Base-by-base conservation (phyloP, 2,797 vertebrate species). In the Gymnothorax reevesii region DNA sequence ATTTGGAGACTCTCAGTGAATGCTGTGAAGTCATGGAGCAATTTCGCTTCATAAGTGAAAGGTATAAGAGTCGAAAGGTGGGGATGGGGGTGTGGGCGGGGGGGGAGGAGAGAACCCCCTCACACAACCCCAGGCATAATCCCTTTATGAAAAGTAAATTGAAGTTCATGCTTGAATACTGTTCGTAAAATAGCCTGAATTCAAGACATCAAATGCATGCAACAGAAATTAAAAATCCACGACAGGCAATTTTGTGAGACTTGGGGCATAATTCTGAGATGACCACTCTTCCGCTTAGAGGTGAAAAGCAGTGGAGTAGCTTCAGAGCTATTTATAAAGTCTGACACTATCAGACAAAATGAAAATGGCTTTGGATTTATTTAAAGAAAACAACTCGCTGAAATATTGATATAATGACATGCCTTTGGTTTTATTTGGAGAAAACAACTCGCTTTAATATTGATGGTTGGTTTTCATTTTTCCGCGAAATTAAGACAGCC, bases 71-170 rank as follows among this genome's bases (percentile, higher is more conserved):
- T 25, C 27, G 17, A 52, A 57, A 80, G 88, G 85, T 60, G 62
- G 54, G 83, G 80, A 85, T 64, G 84, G 87, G 25, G 64, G 85
- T 85, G 33, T 42, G 33, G 33, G 33, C 33, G 2, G 33, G 33
- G 33, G 33, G 33, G 33, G 33, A 2, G 33, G 33, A 42, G 33
- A 42, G 33, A 42, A 42, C 33, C 33, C 33, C 33, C 33, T 42
- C 85, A 91, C 87, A 88, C 87, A 85, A 89, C 87, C 84, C 75
- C 20, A 87, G 69, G 89, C 87, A 79, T 93, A 92, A 95, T 94
- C 90, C 91, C 87, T 93, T 94, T 92, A 92, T 90, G 88, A 88
- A 92, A 90, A 89, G 89, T 87, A 91, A 92, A 94, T 92, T 93
- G 90, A 89, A 91, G 90, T 91, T 92, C 88, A 92, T 92, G 91